Conservation (phyloP, 2,113 vertebrate genomes). For the Syngnathus floridae region DNA sequence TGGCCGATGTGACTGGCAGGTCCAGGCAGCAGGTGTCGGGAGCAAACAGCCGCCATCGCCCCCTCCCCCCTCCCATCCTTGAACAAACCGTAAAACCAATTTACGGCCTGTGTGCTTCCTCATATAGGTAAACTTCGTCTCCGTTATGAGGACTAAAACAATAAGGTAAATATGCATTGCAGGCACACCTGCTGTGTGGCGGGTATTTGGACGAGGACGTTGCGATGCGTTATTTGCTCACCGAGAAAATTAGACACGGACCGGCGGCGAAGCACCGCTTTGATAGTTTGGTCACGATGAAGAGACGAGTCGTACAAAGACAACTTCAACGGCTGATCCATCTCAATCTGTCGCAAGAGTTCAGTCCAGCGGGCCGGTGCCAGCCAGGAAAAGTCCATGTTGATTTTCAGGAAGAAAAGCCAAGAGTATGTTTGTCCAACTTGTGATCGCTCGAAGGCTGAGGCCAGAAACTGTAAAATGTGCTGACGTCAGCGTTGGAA, state of each 20-base stretch:
- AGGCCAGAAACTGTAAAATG: not conserved
- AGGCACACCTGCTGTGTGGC: constrained; percentile 47
- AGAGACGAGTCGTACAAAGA: constrained; percentile 35
- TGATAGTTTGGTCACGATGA: constrained; percentile 56
- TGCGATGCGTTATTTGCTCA: constrained; percentile 1
- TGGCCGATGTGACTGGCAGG: constrained; percentile 50
- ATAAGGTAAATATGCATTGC: constrained; percentile 53
- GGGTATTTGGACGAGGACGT: constrained; percentile 27
- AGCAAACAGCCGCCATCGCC: constrained; percentile 49
- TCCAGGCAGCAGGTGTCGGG: constrained; percentile 52
- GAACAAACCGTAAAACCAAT: constrained; percentile 66
- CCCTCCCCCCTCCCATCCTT: constrained; percentile 12
- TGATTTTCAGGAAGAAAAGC: constrained; percentile 1
- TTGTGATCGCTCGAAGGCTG: not conserved
- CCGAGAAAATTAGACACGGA: constrained; percentile 50
- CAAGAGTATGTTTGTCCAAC: constrained; percentile 6
- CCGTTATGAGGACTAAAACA: constrained; percentile 48
- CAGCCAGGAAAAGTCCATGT: constrained; percentile 25
- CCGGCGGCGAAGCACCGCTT: constrained; percentile 38
- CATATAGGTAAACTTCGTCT: constrained; percentile 55
- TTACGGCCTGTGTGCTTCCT: constrained; percentile 57
- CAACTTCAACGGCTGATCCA: constrained; percentile 53
- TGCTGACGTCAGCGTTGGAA: not conserved
- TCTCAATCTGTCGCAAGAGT: constrained; percentile 44
- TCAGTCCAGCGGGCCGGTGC: constrained; percentile 25